Conservation (phyloP, 1,140 invertebrate genomes). For the Nasonia giraulti region DNA sequence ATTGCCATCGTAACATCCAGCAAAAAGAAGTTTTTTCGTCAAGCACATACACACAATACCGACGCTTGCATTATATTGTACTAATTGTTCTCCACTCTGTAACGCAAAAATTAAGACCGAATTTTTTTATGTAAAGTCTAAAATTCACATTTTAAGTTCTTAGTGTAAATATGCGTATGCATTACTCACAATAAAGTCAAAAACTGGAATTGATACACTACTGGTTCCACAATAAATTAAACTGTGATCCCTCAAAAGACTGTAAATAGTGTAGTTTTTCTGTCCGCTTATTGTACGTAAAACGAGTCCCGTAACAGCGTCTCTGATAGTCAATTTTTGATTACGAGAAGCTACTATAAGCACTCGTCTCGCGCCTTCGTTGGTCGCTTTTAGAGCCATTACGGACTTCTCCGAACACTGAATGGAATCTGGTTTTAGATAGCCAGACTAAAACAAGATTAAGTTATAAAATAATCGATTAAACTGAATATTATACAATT, state of each 20-base stretch:
- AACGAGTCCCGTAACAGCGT: constrained; percentile 79
- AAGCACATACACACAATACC: constrained; percentile 80
- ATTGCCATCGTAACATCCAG: constrained; percentile 82
- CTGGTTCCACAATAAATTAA: constrained; percentile 82
- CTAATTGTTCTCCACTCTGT: constrained; percentile 77
- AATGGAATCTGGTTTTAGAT: constrained; percentile 75
- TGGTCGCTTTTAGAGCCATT: constrained; percentile 79
- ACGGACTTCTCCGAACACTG: constrained; percentile 79
- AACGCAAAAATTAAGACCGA: constrained; percentile 39
- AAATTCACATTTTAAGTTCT: background rate
- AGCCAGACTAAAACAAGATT: constrained; percentile 69
- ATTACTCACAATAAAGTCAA: constrained; percentile 79
- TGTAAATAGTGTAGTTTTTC: constrained; percentile 79
- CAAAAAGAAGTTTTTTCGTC: constrained; percentile 76
- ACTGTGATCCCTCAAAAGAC: constrained; percentile 78
- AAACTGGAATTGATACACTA: constrained; percentile 79
- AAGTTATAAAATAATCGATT: background rate
- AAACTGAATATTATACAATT: background rate
- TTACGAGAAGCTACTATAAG: constrained; percentile 80
- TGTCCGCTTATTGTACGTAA: constrained; percentile 78
- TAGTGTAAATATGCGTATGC: constrained; percentile 6
- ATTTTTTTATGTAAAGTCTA: constrained; percentile 14
- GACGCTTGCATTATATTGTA: constrained; percentile 77
- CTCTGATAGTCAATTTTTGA: constrained; percentile 79
- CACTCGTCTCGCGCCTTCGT: constrained; percentile 80